Conservation (phyloP, 2,888 invertebrate genomes). For the Tenthredo mesomela region DNA sequence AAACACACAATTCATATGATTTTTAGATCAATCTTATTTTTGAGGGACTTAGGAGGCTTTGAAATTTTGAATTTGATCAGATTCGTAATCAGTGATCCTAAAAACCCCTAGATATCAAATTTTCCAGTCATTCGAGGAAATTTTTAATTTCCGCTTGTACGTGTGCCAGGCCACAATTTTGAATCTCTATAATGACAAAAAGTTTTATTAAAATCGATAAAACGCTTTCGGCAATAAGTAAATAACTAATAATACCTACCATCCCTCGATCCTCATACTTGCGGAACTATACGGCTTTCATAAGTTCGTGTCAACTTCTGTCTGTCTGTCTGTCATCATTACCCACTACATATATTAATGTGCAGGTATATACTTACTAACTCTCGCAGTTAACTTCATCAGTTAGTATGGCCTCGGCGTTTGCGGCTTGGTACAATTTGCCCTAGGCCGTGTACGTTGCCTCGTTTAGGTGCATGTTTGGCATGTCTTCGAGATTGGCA, state of each 20-base stretch:
- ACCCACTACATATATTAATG: not conserved
- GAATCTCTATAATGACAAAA: no score
- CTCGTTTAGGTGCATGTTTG: not conserved
- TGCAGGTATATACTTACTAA: not conserved
- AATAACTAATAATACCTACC: no score
- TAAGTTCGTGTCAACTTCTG: not conserved
- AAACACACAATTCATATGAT: not conserved
- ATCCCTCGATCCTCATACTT: no score
- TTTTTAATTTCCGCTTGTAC: not conserved
- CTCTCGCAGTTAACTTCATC: slow-evolving; percentile 1
- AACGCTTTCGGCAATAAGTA: no score
- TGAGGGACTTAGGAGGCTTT: not conserved
- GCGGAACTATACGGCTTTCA: not conserved
- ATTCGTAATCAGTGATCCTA: not conserved
- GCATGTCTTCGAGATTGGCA: slow-evolving; percentile 8
- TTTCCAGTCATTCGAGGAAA: not conserved
- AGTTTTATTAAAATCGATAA: no score
- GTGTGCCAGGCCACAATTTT: not conserved
- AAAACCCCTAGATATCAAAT: not conserved
- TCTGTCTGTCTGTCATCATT: not conserved
- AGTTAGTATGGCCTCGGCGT: not conserved
- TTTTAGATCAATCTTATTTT: not conserved
- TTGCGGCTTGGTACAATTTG: slow-evolving; percentile 28
- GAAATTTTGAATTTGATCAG: not conserved
- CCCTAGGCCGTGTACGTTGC: not conserved